phyloP scores from a whole-genome alignment of 2,797 vertebrate genomes.

The Setipinna tenuifilis region DNA sequence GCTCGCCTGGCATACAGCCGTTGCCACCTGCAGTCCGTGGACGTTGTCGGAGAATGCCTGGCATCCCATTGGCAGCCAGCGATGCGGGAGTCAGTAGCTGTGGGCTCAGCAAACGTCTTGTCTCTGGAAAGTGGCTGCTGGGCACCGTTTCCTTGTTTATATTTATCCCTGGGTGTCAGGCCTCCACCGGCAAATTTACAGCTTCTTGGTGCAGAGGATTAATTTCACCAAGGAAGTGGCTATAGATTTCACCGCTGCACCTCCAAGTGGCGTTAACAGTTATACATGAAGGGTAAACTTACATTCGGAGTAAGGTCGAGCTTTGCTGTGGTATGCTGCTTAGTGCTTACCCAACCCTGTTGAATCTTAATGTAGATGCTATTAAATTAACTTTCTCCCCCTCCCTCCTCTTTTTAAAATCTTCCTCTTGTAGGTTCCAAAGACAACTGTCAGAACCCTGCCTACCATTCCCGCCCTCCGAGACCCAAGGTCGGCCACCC shows the following conservation, averaged over 20 bases:
- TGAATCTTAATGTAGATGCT: background rate
- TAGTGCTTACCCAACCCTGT: background rate
- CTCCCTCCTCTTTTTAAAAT: background rate
- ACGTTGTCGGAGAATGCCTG: slow-evolving; percentile 40
- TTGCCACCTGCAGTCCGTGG: slow-evolving; percentile 41
- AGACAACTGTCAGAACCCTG: slow-evolving; percentile 94
- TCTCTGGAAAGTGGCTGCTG: slow-evolving; percentile 29
- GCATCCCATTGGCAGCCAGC: slow-evolving; percentile 39
- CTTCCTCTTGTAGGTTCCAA: slow-evolving; percentile 81
- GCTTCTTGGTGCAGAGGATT: slow-evolving; percentile 23
- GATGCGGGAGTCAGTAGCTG: slow-evolving; percentile 29
- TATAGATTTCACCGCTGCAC: background rate
- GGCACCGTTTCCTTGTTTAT: slow-evolving; percentile 20
- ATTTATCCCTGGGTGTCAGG: slow-evolving; percentile 28
- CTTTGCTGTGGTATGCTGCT: background rate
- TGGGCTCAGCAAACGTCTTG: slow-evolving; percentile 10
- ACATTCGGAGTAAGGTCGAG: background rate
- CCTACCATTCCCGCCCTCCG: slow-evolving; percentile 74
- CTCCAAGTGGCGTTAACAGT: background rate
- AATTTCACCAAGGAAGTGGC: slow-evolving; percentile 21
- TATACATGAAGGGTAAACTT: slow-evolving; percentile 19
- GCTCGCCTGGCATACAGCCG: slow-evolving; percentile 37
- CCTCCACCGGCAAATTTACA: slow-evolving; percentile 36
- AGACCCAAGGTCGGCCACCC: slow-evolving; percentile 77
- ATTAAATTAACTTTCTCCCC: background rate